Base-by-base conservation (phyloP, 2,888 invertebrate genomes). In the Oscheius myriophilus region DNA sequence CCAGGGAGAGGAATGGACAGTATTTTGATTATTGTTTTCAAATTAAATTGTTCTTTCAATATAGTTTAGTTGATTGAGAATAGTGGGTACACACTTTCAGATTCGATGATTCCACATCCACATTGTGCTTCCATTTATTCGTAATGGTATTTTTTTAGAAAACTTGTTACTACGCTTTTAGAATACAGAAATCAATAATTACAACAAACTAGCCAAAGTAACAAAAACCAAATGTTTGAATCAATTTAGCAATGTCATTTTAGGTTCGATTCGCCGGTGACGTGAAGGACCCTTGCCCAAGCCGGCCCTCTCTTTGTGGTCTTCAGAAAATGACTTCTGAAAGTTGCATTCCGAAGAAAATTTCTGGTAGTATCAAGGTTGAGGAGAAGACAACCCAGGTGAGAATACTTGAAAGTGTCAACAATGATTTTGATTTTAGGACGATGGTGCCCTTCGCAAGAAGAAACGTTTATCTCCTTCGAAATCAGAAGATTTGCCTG, bases 261-360 rank as follows among this genome's bases (percentile, higher is more conserved):
- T 42, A 76, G 76, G 76, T 76, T 14, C 73, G 72, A n/a, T 76
- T 76, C 45, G 71, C 70, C 18, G 72, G 70, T 0, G 73, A 72
- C 25, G 61, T 67, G 23, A 53, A 42, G 14, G 53, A 63, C 7
- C 26, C 63, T 21, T 18, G 33, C 41, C 11, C 46, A 45, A 51
- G 11, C 54, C 57, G 71, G 23, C 46, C 69, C 3, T 67, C 67
- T 25, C 68, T 68, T 33, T 61, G 64, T 16, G 75, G 73, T n/a
- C 63, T 78, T 12, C 72, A 72, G 57, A 78, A 74, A 41, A 72
- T 73, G 71, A 72, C 61, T 59, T 78, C 75, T 0, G 78, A 78
- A 49, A 71, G 73, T 51, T 65, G 67, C 51, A 23, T 78, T n/a
- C 73, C 69, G 53, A 72, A 72, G 26, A 78, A 69, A 63, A 33